Evolutionary conservation across 2,113 vertebrate species (phyloP), one percentile per base, ranked within the genome.

Genomic region (Eidolon helvum): DNA sequence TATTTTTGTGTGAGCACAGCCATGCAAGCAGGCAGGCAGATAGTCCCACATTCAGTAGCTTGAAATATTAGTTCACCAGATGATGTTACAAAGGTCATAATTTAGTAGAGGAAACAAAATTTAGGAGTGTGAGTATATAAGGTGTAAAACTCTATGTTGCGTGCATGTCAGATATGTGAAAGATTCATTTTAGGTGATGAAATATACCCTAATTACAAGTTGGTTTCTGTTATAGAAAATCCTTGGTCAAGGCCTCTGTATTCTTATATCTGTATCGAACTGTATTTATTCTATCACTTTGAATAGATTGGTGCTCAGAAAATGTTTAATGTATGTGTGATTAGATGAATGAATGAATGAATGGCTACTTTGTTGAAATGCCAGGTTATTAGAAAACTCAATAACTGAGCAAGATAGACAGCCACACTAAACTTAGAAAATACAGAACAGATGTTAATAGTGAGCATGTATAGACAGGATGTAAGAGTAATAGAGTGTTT

Each of bases 51-150:
- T 28, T 93, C 45, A 86, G 2, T 82, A 66, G 28, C 26, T 80
- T 90, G 79, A 90, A 75, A 65, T 95, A 87, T 79, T 92, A 84
- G 28, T 85, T 92, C 30, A 35, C 16, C n/a, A 79, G 30, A 18
- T 79, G 19, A 65, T 88, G 28, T 68, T 87, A 55, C 26, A 77
- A 77, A 87, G 24, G 55, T 86, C 38, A 82, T 83, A 57, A 86
- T 74, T 94, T 75, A 87, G 33, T 45, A 72, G 87, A 77, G 53
- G 22, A 65, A 84, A 75, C 45, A 80, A 94, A 88, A 82, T 38
- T 45, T 78, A 87, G 90, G 59, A 68, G 4, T 63, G 10, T 63
- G 50, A 77, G 12, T 74, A 11, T 77, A 10, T 93, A 87, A 45
- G 38, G 2, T 48, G 3, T 84, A 65, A 57, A 89, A 35, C 0